phyloP scores from a whole-genome alignment of 2,113 vertebrate species.

The Phalacrocorax aristotelis region DNA sequence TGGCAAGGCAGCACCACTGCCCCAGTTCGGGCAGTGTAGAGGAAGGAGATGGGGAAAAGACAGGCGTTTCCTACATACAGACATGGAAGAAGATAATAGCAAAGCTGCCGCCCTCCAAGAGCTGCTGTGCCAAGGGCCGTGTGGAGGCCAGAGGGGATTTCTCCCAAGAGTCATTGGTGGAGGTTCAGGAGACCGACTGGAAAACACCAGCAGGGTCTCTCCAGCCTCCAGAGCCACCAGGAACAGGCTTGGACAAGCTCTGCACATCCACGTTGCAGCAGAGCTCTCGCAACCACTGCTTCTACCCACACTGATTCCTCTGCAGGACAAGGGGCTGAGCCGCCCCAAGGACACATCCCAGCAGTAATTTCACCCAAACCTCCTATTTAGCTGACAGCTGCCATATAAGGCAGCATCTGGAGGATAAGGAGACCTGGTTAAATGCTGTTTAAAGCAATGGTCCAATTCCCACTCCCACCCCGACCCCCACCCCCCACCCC shows the following conservation, averaged over 20 bases:
- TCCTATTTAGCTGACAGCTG: background rate
- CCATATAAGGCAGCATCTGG: background rate
- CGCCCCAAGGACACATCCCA: background rate
- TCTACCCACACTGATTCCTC: background rate
- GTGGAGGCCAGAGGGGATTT: background rate
- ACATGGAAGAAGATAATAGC: background rate
- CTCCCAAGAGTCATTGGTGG: background rate
- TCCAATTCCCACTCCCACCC: background rate
- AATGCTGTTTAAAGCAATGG: background rate
- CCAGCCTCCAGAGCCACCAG: background rate
- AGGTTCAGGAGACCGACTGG: background rate
- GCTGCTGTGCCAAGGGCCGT: background rate
- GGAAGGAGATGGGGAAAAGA: background rate
- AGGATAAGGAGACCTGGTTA: background rate
- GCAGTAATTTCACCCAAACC: background rate
- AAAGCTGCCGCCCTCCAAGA: background rate
- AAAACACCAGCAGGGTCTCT: background rate
- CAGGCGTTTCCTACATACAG: fast-evolving
- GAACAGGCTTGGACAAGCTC: background rate
- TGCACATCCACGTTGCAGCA: background rate
- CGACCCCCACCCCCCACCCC: fast-evolving
- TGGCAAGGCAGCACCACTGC: background rate
- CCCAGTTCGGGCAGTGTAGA: background rate
- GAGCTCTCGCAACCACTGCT: background rate
- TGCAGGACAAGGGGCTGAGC: background rate